phyloP scores from a whole-genome alignment of 2,113 vertebrate species.

The Psephotus haematonotus region DNA sequence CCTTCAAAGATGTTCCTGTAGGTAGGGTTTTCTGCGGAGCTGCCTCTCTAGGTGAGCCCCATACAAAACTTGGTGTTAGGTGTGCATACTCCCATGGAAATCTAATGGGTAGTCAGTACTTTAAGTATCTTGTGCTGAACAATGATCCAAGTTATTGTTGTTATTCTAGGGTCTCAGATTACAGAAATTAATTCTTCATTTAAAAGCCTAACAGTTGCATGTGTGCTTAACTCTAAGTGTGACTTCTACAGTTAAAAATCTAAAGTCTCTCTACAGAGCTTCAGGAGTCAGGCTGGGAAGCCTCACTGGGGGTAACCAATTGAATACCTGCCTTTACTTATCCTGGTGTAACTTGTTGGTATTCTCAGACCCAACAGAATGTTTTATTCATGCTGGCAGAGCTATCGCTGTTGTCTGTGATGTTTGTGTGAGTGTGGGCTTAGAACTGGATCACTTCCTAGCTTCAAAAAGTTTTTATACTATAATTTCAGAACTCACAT shows the following conservation, averaged over 20 bases:
- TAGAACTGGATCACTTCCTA: neutral
- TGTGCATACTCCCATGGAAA: no score
- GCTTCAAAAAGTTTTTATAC: neutral
- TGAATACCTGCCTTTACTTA: rapidly evolving
- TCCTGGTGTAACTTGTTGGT: neutral
- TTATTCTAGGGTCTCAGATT: neutral
- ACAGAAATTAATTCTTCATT: neutral
- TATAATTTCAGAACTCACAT: neutral
- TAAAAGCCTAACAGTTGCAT: rapidly evolving
- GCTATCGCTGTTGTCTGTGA: rapidly evolving
- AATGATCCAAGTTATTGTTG: neutral
- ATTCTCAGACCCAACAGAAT: neutral
- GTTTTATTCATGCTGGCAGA: neutral
- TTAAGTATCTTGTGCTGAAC: neutral
- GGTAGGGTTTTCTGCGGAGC: neutral
- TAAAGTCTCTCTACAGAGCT: neutral
- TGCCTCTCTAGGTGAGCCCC: neutral
- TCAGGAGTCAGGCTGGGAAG: neutral
- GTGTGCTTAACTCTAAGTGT: neutral
- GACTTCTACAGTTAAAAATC: neutral
- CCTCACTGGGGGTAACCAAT: rapidly evolving
- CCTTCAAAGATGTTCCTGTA: neutral
- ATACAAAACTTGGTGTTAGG: rapidly evolving
- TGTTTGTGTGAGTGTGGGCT: neutral
- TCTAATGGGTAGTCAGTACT: neutral